phyloP scores from a whole-genome alignment of 1,140 invertebrate species.

The Drosophila orena region DNA sequence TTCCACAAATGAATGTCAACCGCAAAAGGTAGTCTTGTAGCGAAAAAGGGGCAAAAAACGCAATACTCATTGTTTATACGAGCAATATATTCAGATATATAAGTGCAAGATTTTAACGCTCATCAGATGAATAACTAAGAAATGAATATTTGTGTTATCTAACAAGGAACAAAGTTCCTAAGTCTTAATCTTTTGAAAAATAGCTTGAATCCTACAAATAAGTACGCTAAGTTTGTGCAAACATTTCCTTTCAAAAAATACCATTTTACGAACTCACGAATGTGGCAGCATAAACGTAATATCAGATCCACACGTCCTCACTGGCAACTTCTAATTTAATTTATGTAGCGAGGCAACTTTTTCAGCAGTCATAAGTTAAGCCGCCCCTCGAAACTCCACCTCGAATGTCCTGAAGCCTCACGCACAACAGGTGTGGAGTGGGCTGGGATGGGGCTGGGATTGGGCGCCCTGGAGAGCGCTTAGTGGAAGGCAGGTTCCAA shows the following conservation, averaged over 20 bases:
- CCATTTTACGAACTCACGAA: background rate
- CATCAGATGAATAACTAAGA: no score
- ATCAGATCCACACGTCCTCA: constrained; percentile 28
- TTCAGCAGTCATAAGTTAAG: constrained; percentile 76
- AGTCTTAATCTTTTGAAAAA: no score
- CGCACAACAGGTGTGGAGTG: constrained; percentile 61
- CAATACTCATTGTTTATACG: constrained; percentile 10
- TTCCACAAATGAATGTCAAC: constrained; percentile 83
- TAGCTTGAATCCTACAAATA: no score
- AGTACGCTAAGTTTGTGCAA: background rate
- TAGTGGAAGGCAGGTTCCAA: constrained; percentile 35
- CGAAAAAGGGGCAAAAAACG: constrained; percentile 12
- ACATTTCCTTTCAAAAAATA: background rate
- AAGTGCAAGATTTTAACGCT: no score
- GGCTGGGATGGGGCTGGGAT: constrained; percentile 16
- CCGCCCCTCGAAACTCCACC: constrained; percentile 20
- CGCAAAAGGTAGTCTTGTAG: constrained; percentile 46
- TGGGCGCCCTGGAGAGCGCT: constrained; percentile 52
- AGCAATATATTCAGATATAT: no score
- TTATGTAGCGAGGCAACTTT: constrained; percentile 77
- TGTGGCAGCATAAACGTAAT: constrained; percentile 1
- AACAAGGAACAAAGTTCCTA: no score
- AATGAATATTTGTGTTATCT: no score
- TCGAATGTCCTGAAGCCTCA: background rate
- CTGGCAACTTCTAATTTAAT: constrained; percentile 72